A percentile compares a stretch with the other conserved stretches of the same genome.
phyloP scores from a whole-genome alignment of 2,797 vertebrate genomes.

The Esox masquinongy region DNA sequence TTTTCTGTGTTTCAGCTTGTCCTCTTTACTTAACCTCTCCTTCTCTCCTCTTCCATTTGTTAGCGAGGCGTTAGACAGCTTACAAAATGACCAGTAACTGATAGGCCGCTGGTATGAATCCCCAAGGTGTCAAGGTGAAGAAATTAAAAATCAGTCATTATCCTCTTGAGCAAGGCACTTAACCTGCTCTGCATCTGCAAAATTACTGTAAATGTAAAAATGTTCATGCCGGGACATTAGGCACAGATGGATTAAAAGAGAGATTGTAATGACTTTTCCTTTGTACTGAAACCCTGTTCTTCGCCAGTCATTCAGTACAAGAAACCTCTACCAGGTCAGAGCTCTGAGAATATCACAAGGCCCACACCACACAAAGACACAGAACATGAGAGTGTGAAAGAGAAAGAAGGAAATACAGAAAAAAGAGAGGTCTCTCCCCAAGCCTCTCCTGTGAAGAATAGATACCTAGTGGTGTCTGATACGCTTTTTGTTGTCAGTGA shows the following conservation, averaged over 20 bases:
- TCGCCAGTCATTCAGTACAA: constrained; percentile 42
- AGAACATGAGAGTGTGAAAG: constrained; percentile 25
- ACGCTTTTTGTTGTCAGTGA: constrained; percentile 32
- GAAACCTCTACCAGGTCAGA: constrained; percentile 43
- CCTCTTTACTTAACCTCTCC: constrained; percentile 28
- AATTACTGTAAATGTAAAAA: too few species aligned
- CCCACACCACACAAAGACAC: constrained; percentile 53
- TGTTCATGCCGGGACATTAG: constrained; percentile 54
- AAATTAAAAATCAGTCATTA: too few species aligned
- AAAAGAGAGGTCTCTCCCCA: constrained; percentile 42
- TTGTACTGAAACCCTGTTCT: constrained; percentile 71
- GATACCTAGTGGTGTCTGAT: constrained; percentile 11
- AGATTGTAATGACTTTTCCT: constrained; percentile 68
- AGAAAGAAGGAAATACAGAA: constrained; percentile 24
- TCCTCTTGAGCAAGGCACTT: too few species aligned
- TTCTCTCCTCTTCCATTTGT: constrained; percentile 42
- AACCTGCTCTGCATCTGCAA: too few species aligned
- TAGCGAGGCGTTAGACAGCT: too few species aligned
- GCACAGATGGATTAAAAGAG: constrained; percentile 62
- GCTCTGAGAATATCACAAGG: constrained; percentile 50
- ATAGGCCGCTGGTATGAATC: too few species aligned
- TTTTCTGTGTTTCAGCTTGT: background rate
- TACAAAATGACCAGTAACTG: too few species aligned
- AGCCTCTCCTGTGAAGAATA: constrained; percentile 18
- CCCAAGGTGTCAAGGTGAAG: too few species aligned